A percentile compares a stretch with the other conserved stretches of the same genome.
phyloP scores from a whole-genome alignment of 2,113 vertebrate genomes.

The Lynx canadensis region DNA sequence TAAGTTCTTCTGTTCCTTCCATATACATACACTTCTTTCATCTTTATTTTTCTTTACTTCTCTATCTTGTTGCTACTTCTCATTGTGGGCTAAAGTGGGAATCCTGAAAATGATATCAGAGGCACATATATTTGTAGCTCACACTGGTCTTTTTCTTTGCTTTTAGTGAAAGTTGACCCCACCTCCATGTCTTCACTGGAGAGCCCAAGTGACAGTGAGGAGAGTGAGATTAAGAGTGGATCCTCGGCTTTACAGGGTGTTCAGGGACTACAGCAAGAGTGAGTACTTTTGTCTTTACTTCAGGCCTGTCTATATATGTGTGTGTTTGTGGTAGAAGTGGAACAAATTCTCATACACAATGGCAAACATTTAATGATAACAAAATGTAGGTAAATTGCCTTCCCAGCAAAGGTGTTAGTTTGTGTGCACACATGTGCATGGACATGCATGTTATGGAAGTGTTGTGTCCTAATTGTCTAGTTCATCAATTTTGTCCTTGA shows the following conservation, averaged over 20 bases:
- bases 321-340: background rate
- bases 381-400: constrained; percentile 35
- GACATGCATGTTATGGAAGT: background rate
- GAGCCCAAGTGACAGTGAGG: constrained; percentile 86
- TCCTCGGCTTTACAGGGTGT: constrained; percentile 82
- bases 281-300: constrained; percentile 73
- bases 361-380: constrained; percentile 1
- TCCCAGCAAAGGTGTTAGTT: background rate
- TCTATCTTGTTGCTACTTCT: background rate
- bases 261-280: constrained; percentile 82
- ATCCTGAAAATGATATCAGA: constrained; percentile 12
- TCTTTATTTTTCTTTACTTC: constrained; percentile 41
- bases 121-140: background rate
- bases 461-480: background rate
- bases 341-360: background rate
- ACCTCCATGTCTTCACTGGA: constrained; percentile 86
- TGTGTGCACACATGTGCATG: background rate
- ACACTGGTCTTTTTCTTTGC: constrained; percentile 69
- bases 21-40: background rate
- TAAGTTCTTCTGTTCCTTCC: constrained; percentile 6
- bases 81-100: background rate
- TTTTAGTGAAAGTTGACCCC: constrained; percentile 85
- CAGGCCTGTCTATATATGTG: background rate
- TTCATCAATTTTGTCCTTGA: constrained; percentile 22
- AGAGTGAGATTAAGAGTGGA: constrained; percentile 82